Base-by-base conservation (phyloP, 1,140 invertebrate genomes). In the Hestina assimilis region DNA sequence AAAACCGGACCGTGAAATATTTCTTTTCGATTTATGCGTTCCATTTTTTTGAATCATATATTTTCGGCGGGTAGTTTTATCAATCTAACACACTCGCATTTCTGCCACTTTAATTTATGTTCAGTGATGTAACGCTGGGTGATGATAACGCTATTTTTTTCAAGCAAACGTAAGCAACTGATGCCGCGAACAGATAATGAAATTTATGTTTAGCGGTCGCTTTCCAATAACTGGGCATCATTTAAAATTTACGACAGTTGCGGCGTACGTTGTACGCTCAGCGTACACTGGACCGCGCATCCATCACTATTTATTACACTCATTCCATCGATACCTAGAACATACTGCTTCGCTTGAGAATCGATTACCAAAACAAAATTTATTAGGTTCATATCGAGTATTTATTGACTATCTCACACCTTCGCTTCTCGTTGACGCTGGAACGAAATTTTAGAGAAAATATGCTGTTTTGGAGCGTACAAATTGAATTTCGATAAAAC, bases 21-120 rank as follows among this genome's bases (percentile, higher is more conserved):
- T 83, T 79, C 76, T 76, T 77, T 79, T 76, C 83, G 80, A 87
- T 86, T 85, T 87, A 83, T 80, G 75, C 72, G 65, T 81, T 82
- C 73, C 74, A 73, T 77, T 80, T 83, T 75, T 75, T 63, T 60
- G 57, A 50, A 50, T 72, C 57, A 78, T 81, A 75, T 76, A 74
- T 77, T 73, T 72, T 62, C 63, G 43, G 59, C 31, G 69, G 61
- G 69, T 69, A 61, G 59, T 72, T 76, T 71, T 75, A 69, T 71
- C 75, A 58, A 38, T 41, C 75, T 74, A 63, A 31, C 57, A 60
- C 52, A 55, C 38, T 47, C 33, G 26, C 23, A 28, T 40, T 24
- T 35, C 17, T 40, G 26, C 28, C 17, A 33, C 24, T 47, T 33
- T 57, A 48, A 42, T 50, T 14, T 47, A 23, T 26, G n/a, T 53